A percentile compares a stretch with the other conserved stretches of the same genome.
phyloP scores from a whole-genome alignment of 1,140 invertebrate species.

The Euwallacea similis region DNA sequence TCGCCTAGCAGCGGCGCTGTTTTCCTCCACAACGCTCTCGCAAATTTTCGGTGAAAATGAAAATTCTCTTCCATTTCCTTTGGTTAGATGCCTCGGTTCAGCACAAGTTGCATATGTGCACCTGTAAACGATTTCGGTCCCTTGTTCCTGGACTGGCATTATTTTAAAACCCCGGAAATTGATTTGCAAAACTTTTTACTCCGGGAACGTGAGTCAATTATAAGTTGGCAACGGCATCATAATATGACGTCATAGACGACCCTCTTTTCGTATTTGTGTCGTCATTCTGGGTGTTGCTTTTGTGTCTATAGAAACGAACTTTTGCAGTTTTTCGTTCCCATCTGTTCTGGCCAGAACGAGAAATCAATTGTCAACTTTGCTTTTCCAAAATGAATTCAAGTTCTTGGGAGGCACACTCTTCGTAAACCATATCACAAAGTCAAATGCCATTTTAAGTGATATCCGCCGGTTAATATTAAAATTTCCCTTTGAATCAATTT shows the following conservation, averaged over 20 bases:
- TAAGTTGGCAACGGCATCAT: conserved; percentile 11
- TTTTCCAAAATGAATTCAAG: too few relatives aligned
- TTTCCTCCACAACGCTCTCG: conserved; percentile 17
- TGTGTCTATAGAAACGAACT: too few relatives aligned
- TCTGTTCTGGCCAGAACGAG: too few relatives aligned
- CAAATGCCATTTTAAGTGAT: too few relatives aligned
- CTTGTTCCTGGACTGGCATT: neutral
- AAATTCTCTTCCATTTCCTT: conserved; percentile 24
- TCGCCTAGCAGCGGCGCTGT: conserved; percentile 15
- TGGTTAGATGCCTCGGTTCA: conserved; percentile 15
- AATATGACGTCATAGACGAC: conserved; percentile 20
- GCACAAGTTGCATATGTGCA: conserved; percentile 7
- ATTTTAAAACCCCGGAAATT: conserved; percentile 11
- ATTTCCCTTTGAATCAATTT: too few relatives aligned
- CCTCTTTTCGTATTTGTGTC: conserved; percentile 15
- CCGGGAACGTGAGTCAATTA: conserved; percentile 9
- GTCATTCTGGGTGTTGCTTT: conserved; percentile 12
- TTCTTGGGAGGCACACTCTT: too few relatives aligned
- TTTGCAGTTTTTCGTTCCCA: too few relatives aligned
- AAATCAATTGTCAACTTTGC: too few relatives aligned
- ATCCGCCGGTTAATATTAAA: too few relatives aligned
- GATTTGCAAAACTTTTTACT: conserved; percentile 22
- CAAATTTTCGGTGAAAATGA: conserved; percentile 30
- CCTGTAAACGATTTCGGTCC: conserved; percentile 9
- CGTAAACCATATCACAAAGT: too few relatives aligned